Evolutionary conservation across 1,140 invertebrate genomes (phyloP).

Genomic region (Caenorhabditis briggsae): DNA sequence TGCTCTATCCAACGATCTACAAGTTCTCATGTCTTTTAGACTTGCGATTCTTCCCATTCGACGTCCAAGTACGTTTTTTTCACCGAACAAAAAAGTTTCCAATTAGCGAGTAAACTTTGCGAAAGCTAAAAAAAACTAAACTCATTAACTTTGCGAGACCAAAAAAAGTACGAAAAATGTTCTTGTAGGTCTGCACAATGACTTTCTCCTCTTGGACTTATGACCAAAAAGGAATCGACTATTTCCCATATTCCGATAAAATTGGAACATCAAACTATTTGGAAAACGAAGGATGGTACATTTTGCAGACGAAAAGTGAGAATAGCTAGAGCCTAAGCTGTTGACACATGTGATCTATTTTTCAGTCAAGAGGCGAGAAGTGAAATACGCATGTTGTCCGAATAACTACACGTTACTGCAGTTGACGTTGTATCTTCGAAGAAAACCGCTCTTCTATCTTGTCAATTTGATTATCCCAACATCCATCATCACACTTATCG

Average conservation of each 20-base stretch:
- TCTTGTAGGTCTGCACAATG: constrained; percentile 71
- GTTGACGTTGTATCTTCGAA: constrained; percentile 72
- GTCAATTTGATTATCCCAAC: constrained; percentile 78
- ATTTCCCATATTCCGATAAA: constrained; percentile 72
- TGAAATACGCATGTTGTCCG: constrained; percentile 75
- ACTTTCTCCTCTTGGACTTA: constrained; percentile 80
- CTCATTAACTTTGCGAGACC: not conserved
- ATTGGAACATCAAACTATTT: constrained; percentile 76
- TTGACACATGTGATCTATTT: constrained; percentile 12
- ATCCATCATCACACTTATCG: constrained; percentile 76
- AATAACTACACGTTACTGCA: constrained; percentile 77
- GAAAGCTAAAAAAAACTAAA: not conserved
- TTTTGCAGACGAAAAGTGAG: constrained; percentile 69
- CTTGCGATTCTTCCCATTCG: constrained; percentile 74
- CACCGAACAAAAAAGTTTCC: not conserved
- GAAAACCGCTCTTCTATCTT: constrained; percentile 77
- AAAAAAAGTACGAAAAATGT: not conserved
- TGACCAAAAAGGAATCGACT: constrained; percentile 78
- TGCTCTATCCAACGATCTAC: constrained; percentile 77
- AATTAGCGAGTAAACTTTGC: not conserved
- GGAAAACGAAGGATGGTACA: constrained; percentile 77
- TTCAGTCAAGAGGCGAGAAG: constrained; percentile 71
- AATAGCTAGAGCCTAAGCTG: not conserved
- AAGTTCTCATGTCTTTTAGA: constrained; percentile 77
- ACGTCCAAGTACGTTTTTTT: constrained; percentile 69